Conservation (phyloP, 2,888 invertebrate genomes). For the Ophioninae sp. region DNA sequence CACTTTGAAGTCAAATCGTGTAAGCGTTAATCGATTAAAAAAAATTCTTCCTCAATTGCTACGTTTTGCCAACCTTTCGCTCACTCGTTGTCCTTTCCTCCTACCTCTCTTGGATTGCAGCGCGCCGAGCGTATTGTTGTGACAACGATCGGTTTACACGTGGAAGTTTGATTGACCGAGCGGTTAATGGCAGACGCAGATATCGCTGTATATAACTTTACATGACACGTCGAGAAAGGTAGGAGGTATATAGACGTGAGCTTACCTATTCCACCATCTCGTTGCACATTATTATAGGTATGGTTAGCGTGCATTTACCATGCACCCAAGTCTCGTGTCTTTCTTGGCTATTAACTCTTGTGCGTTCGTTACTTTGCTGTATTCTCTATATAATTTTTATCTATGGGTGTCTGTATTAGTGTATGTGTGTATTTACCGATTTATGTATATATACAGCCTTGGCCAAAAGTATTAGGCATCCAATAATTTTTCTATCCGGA, state of each 20-base stretch:
- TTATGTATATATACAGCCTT: constrained; percentile 60
- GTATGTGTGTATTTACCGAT: constrained; percentile 22
- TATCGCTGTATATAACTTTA: constrained; percentile 24
- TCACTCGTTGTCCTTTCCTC: constrained; percentile 3
- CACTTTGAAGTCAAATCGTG: constrained; percentile 24
- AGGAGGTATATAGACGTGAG: constrained; percentile 13
- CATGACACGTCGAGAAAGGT: constrained; percentile 17
- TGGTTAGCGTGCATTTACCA: constrained; percentile 32
- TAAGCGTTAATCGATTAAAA: constrained; percentile 25
- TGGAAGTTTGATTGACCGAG: constrained; percentile 55
- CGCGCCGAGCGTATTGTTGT: constrained; percentile 31
- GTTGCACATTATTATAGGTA: constrained; percentile 35
- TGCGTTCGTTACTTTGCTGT: constrained; percentile 40
- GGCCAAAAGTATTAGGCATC: too few species aligned
- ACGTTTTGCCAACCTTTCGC: background rate
- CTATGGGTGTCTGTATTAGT: background rate
- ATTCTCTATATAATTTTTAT: constrained; percentile 18
- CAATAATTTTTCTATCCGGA: too few species aligned
- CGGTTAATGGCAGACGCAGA: constrained; percentile 40
- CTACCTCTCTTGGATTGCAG: constrained; percentile 25
- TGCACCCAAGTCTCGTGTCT: constrained; percentile 50
- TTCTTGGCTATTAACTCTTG: constrained; percentile 55
- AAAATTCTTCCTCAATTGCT: background rate
- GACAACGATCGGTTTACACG: constrained; percentile 47
- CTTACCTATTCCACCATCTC: constrained; percentile 47